phyloP scores from a whole-genome alignment of 1,140 invertebrate species.

The Drosophila baimaii region DNA sequence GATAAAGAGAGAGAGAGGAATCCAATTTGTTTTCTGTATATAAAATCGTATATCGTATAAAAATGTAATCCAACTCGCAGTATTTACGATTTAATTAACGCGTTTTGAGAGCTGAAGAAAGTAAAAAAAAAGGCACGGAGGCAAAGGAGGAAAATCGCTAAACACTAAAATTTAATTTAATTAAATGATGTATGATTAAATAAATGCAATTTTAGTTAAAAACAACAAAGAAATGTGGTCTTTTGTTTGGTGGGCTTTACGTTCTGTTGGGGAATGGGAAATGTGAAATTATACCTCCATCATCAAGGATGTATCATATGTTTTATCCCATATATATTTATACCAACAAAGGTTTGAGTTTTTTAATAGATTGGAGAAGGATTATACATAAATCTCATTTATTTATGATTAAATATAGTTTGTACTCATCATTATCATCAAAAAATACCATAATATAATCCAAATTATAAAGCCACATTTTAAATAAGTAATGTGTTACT shows the following conservation, averaged over 20 bases:
- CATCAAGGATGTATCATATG: too few species aligned
- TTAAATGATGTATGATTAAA: slow-evolving; percentile 77
- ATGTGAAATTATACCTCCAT: too few species aligned
- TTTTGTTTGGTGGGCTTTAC: too few species aligned
- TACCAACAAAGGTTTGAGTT: background rate
- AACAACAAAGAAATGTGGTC: slow-evolving; percentile 34
- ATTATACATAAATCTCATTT: too few species aligned
- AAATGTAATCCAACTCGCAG: slow-evolving; percentile 70
- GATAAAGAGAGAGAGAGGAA: background rate
- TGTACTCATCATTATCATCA: background rate
- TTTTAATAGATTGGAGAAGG: background rate
- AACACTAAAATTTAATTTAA: slow-evolving; percentile 66
- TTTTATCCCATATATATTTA: too few species aligned
- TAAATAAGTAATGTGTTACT: too few species aligned
- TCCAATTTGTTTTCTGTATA: slow-evolving; percentile 43
- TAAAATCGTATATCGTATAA: slow-evolving; percentile 37
- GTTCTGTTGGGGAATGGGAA: too few species aligned
- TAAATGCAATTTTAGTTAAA: slow-evolving; percentile 83
- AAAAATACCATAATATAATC: background rate
- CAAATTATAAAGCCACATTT: too few species aligned
- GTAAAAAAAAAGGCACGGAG: slow-evolving; percentile 26
- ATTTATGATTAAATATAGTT: too few species aligned
- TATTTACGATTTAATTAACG: slow-evolving; percentile 72
- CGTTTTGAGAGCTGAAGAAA: slow-evolving; percentile 39
- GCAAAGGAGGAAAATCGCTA: slow-evolving; percentile 35